phyloP scores from a whole-genome alignment of 2,888 invertebrate species.

The Mythimna albipuncta region DNA sequence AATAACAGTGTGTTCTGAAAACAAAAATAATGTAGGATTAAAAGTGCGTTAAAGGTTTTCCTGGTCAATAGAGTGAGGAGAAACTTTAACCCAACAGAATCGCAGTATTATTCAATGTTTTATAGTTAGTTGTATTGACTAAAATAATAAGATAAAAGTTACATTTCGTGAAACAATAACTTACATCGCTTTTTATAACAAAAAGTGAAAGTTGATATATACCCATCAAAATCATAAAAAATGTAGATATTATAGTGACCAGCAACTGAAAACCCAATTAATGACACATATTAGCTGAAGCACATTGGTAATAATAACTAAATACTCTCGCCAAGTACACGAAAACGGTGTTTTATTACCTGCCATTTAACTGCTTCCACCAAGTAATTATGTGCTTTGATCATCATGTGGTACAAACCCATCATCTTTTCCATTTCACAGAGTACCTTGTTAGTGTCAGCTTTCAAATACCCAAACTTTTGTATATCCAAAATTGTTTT shows the following conservation, averaged over 20 bases:
- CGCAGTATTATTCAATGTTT: too few relatives aligned
- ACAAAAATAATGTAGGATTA: constrained; percentile 4
- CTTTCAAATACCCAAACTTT: constrained; percentile 62
- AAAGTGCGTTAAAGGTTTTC: neutral
- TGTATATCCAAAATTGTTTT: constrained; percentile 59
- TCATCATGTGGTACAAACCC: constrained; percentile 76
- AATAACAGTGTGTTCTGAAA: neutral
- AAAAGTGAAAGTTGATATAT: neutral
- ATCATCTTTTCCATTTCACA: constrained; percentile 75
- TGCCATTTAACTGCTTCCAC: constrained; percentile 81
- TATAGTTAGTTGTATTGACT: too few relatives aligned
- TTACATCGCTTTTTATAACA: constrained; percentile 20
- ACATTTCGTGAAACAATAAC: neutral
- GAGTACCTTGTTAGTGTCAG: constrained; percentile 57
- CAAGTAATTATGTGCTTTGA: constrained; percentile 74
- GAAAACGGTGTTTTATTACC: constrained; percentile 54
- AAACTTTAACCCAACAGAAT: neutral
- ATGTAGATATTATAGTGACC: constrained; percentile 53
- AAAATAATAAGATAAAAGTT: neutral
- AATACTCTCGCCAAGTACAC: neutral
- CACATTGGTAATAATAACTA: neutral
- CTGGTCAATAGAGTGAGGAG: too few relatives aligned
- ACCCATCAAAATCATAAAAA: constrained; percentile 12
- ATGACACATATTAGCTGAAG: neutral
- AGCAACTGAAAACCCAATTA: constrained; percentile 51